A percentile compares a stretch with the other conserved stretches of the same genome.
phyloP scores from a whole-genome alignment of 2,797 vertebrate genomes.

The Poecilia wingei region DNA sequence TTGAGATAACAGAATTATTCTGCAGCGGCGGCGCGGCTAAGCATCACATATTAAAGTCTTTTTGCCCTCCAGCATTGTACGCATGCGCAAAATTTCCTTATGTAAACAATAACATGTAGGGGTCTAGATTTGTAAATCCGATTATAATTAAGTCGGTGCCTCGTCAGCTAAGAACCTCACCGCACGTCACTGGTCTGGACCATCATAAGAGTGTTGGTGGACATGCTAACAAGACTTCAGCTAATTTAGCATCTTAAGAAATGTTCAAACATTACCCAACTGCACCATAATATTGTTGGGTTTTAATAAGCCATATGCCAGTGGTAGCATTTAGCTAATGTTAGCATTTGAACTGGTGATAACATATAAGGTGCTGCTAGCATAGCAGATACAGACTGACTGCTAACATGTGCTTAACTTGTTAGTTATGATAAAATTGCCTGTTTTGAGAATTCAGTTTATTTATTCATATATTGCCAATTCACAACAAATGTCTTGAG shows the following conservation, averaged over 20 bases:
- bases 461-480: no score
- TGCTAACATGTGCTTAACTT: background rate
- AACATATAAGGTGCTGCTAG: background rate
- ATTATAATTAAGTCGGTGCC: no score
- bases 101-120: no score
- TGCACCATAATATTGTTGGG: background rate
- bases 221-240: background rate
- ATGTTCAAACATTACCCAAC: background rate
- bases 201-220: background rate
- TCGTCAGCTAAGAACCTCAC: no score
- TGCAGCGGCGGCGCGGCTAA: no score
- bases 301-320: background rate
- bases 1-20: no score
- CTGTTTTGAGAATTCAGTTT: background rate
- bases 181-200: no score
- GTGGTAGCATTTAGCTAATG: background rate
- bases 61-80: no score
- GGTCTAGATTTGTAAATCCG: no score
- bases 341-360: background rate
- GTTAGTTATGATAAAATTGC: background rate
- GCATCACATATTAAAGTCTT: no score
- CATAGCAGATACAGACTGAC: background rate
- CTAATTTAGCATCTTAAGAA: background rate
- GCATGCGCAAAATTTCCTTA: no score
- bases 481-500: no score